phyloP scores from a whole-genome alignment of 53 echinoderm and acorn worm species.

The Henricia sp. region DNA sequence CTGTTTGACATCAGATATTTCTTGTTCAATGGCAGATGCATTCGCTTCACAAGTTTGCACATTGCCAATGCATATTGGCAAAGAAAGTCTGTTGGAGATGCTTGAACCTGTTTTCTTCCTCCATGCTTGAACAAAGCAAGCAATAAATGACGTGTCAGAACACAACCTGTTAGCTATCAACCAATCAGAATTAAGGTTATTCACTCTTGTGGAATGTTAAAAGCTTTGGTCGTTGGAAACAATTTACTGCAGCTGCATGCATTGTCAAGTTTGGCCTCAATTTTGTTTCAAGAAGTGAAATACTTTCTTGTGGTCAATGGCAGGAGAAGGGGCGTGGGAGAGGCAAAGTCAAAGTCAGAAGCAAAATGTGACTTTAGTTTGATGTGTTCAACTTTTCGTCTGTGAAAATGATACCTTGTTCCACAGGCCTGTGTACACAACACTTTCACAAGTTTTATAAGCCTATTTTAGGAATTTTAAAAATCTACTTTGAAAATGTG shows the following conservation, averaged over 20 bases:
- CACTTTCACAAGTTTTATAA: too few species aligned
- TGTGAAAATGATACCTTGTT: neutral
- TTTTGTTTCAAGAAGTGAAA: neutral
- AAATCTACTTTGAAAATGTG: too few species aligned
- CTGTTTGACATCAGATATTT: too few species aligned
- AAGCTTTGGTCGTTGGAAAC: conserved; percentile 19
- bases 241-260: conserved; percentile 1
- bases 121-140: neutral
- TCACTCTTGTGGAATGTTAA: conserved; percentile 59
- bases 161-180: neutral
- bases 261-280: conserved; percentile 28
- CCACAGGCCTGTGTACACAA: too few species aligned
- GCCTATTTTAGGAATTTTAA: too few species aligned
- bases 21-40: too few species aligned
- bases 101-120: too few species aligned
- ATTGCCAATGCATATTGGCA: too few species aligned
- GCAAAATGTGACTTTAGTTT: neutral
- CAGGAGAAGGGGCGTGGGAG: too few species aligned
- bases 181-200: conserved; percentile 17
- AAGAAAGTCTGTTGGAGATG: neutral
- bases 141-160: conserved; percentile 43
- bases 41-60: too few species aligned
- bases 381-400: neutral
- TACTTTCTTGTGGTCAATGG: too few species aligned
- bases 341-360: neutral